Base-by-base conservation (phyloP, 2,888 invertebrate species). In the Parthenolecanium corni region DNA sequence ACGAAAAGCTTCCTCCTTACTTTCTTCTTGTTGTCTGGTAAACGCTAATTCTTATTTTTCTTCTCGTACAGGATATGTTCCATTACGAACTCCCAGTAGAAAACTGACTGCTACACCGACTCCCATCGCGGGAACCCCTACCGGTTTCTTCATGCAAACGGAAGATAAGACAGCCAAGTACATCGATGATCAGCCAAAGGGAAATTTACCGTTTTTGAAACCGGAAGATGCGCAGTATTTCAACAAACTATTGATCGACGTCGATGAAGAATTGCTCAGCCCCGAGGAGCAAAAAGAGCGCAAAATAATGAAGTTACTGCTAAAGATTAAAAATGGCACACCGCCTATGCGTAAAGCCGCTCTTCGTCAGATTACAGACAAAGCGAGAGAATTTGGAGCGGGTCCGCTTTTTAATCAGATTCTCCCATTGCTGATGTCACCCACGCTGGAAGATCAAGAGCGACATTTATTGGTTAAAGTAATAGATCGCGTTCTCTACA, bases 201-300 rank as follows among this genome's bases (percentile, higher is more conserved):
- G 88, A 1, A 97, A 97, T 77, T 79, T 98, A 69, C 98, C 98
- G 16, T 94, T 98, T 73, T 89, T 98, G 85, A 98, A 99, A 75
- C 98, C 98, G 0, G 98, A 99, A 76, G 96, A 96, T 77, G 95
- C 98, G 51, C 98, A 99, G 77, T 98, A 99, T 77, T 98, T 98
- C 76, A 98, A 99, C 76, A 98, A 98, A 76, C 79, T 98, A 67
- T 79, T 99, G 68, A 85, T 94, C 62, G 98, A 98, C 73, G 96
- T 99, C 25, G 98, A 99, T 74, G 98, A 99, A 76, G 95, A 96
- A 71, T 77, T 86, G 0, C 79, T 97, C 42, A 86, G 89, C 57
- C 93, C 96, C 0, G 97, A 99, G 71, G 98, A 99, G 73, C 87
- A 92, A 68, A 97, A 96, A 73, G 98, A 99, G 74, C 79, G 98